phyloP scores from a whole-genome alignment of 2,113 vertebrate genomes.

The Cyphotilapia sp. region DNA sequence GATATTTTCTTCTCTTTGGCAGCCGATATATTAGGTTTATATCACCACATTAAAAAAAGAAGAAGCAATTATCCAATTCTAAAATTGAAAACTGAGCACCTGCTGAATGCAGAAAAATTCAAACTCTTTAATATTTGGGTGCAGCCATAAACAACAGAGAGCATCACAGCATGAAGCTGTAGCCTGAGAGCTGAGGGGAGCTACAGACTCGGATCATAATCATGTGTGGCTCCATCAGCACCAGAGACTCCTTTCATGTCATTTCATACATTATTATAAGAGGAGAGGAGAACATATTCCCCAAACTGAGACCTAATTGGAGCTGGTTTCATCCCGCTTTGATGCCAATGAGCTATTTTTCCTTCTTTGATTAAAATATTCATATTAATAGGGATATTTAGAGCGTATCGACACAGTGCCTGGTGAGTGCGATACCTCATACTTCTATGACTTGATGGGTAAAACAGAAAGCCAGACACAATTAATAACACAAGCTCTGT shows the following conservation, averaged over 20 bases:
- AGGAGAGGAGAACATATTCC: background rate
- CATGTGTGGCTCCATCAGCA: background rate
- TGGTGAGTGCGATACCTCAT: background rate
- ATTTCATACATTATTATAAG: background rate
- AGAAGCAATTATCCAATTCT: background rate
- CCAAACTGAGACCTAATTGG: background rate
- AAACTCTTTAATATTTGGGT: background rate
- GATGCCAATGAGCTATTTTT: background rate
- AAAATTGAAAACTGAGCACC: background rate
- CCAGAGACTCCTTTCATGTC: background rate
- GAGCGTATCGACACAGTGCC: background rate
- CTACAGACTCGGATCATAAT: background rate
- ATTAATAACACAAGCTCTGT: background rate
- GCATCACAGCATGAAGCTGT: background rate
- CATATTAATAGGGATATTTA: background rate
- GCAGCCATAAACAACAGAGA: background rate
- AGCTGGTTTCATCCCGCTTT: background rate
- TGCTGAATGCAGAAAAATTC: background rate
- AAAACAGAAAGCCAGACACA: background rate
- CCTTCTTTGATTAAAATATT: background rate
- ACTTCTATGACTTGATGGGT: background rate
- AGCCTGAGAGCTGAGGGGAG: background rate
- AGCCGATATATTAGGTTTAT: background rate
- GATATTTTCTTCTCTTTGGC: background rate
- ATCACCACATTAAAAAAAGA: background rate